These are phyloP conservation scores for Drosophila teissieri DNA, from an alignment of 1,140 invertebrate genomes.

Conservation along the genomic window DNA sequence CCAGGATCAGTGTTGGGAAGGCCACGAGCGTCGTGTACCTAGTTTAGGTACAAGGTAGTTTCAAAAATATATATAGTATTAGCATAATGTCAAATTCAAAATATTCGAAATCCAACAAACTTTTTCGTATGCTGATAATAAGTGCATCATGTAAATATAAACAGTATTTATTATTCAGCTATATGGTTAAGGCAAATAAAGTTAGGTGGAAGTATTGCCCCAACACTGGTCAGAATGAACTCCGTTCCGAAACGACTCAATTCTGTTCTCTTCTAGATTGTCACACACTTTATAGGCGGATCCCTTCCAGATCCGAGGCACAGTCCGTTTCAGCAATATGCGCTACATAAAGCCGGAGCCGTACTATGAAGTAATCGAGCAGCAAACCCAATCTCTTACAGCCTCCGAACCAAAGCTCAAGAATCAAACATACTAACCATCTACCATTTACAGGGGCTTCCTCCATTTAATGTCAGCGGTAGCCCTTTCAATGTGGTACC, in stretches of 20 bases:
- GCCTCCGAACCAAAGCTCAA: background rate
- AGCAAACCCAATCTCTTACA: conserved; percentile 15
- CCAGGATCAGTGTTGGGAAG: conserved; percentile 9
- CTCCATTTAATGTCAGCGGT: conserved; percentile 83
- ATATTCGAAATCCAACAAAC: no score
- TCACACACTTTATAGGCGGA: conserved; percentile 54
- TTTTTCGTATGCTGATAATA: no score
- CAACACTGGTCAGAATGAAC: conserved; percentile 7
- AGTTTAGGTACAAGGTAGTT: background rate
- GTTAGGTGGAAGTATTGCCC: background rate
- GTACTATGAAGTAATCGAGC: conserved; percentile 77
- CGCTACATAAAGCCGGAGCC: conserved; percentile 83
- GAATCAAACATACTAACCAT: conserved; percentile 5
- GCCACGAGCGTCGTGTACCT: background rate
- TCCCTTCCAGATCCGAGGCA: conserved; percentile 48
- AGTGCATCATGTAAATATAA: background rate
- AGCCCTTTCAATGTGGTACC: conserved; percentile 86
- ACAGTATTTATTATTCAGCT: background rate
- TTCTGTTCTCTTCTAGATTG: conserved; percentile 74
- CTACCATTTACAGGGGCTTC: conserved; percentile 75
- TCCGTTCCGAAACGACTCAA: conserved; percentile 49
- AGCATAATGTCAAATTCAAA: background rate
- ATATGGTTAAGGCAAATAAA: no score
- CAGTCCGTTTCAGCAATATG: conserved; percentile 69
- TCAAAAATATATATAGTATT: background rate